A percentile compares a stretch with the other conserved stretches of the same genome.
phyloP scores from a whole-genome alignment of 2,888 invertebrate species.

The Machimus atricapillus region DNA sequence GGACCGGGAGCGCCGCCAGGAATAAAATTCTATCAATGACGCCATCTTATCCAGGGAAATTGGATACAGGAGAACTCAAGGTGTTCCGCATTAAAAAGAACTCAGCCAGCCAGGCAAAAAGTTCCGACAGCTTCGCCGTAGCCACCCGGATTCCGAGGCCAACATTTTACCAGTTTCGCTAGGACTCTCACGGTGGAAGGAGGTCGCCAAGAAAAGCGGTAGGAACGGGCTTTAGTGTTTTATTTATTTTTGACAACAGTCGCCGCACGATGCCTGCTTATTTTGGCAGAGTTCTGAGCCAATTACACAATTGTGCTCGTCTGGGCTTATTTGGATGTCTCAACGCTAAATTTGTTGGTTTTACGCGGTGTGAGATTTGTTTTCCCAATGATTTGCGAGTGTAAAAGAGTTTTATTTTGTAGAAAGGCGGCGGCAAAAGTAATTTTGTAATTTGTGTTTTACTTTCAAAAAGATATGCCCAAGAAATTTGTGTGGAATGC shows the following conservation, averaged over 20 bases:
- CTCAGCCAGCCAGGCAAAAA: neutral
- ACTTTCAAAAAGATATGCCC: neutral
- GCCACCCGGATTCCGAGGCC: neutral
- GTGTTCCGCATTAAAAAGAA: neutral
- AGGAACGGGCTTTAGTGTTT: neutral
- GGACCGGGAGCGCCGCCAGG: neutral
- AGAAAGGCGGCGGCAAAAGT: neutral
- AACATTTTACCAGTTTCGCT: neutral
- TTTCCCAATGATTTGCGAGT: neutral
- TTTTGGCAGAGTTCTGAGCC: neutral
- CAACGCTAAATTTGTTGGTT: neutral
- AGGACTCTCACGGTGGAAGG: neutral
- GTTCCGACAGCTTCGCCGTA: neutral
- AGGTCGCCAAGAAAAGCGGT: neutral
- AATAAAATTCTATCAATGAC: slow-evolving; percentile 22
- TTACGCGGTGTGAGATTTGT: neutral
- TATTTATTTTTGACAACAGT: neutral
- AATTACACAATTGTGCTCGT: neutral
- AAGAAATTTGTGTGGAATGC: neutral
- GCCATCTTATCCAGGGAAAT: slow-evolving; percentile 27
- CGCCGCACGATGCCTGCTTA: neutral
- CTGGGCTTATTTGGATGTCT: neutral
- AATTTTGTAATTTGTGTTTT: neutral
- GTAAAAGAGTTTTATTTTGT: neutral
- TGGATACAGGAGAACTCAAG: neutral